These are phyloP conservation scores for Bombus sibiricus DNA, from an alignment of 1,140 invertebrate species.

Conservation along the genomic window DNA sequence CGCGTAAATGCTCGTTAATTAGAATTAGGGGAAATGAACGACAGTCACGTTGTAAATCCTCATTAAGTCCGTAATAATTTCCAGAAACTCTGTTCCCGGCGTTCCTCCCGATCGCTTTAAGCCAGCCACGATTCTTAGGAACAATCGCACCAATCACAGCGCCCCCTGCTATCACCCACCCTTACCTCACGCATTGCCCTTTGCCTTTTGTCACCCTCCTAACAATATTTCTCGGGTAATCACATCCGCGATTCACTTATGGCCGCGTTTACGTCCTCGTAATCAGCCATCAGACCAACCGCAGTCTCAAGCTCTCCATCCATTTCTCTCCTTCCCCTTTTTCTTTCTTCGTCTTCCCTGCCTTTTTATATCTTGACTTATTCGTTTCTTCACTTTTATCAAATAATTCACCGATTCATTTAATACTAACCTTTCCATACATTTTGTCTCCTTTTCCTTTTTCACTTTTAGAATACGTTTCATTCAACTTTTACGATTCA, in stretches of 20 bases:
- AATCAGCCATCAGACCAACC: conserved; percentile 29
- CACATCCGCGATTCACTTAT: conserved; percentile 36
- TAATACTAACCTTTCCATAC: background rate
- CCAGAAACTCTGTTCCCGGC: background rate
- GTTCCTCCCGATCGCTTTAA: conserved; percentile 19
- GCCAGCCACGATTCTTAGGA: conserved; percentile 4
- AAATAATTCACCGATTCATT: background rate
- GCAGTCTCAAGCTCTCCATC: background rate
- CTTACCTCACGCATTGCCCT: background rate
- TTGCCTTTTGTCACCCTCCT: conserved; percentile 18
- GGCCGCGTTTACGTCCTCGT: conserved; percentile 21
- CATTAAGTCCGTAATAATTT: conserved; percentile 37
- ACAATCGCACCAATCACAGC: conserved; percentile 39
- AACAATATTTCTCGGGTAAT: conserved; percentile 39
- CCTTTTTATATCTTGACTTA: too few relatives aligned
- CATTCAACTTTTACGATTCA: background rate
- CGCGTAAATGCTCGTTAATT: conserved; percentile 17
- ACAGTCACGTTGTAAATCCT: conserved; percentile 31
- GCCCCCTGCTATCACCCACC: conserved; percentile 11
- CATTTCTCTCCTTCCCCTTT: background rate
- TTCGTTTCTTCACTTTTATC: background rate
- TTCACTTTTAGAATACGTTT: background rate
- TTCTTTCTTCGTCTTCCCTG: background rate
- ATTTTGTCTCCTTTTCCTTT: background rate
- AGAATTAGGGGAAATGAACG: conserved; percentile 23